Base-by-base conservation (phyloP, 2,113 vertebrate genomes). In the Ciconia stormi region DNA sequence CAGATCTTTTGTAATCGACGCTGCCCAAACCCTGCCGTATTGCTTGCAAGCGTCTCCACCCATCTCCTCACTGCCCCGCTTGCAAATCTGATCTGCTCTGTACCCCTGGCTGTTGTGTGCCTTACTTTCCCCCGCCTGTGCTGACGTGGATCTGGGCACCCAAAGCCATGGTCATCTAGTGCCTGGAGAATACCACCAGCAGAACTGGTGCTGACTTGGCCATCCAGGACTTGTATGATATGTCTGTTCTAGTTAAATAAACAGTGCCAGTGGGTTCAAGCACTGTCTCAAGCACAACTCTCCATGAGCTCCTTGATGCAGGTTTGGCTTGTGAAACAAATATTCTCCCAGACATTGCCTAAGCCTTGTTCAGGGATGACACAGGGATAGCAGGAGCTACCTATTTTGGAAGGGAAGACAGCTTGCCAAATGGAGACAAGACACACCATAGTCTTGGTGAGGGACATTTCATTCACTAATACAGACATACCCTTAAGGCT, bases 1-100 rank as follows among this genome's bases (percentile, higher is more conserved):
- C 11, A 19, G 12, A 9, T 66, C 16, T 32, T 27, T 47, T 61
- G 44, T 38, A 34, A 55, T 4, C 0, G 1, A 10, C 23, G 10
- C 16, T 53, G 26, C 18, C 30, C 9, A 59, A 77, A 58, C 4
- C 13, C 34, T n/a, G 7, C 9, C 1, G 0, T 19, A 6, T 47
- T 27, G 3, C 9, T 44, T 18, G 1, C 15, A 70, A 50, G 16
- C 7, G 1, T 25, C 52, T 56, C 27, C 25, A 44, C 16, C 3
- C 7, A 34, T 26, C n/a, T 89, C 8, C 42, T 55, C 34, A 25
- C 29, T 36, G 22, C 18, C 11, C 44, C 3, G 2, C 12, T 30
- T 26, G 30, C 40, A 79, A 27, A 46, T 19, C 9, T 82, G 16
- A 14, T 53, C 14, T 74, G 32, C 21, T 86, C 19, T 55, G 10